Percentiles rank a stretch among this genome's conserved stretches.
Evolutionary conservation across 2,888 invertebrate species (phyloP).

Genomic region (Tromatobia lineatoria): DNA sequence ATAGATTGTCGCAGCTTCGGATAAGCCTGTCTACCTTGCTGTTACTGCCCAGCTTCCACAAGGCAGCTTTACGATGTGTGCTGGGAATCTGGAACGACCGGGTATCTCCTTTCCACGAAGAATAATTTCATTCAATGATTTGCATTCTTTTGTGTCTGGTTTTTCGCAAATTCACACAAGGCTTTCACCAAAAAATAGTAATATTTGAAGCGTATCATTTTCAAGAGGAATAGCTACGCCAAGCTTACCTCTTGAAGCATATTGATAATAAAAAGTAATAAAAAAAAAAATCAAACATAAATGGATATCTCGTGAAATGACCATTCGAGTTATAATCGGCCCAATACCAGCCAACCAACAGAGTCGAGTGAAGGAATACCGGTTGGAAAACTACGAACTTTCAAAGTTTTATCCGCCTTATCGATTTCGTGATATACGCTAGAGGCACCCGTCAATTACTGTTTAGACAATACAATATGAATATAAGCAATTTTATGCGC

Average conservation of each 20-base stretch:
- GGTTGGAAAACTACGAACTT: too few species aligned
- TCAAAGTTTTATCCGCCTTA: too few species aligned
- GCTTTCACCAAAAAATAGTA: background rate
- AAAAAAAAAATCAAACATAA: too few species aligned
- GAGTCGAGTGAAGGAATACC: too few species aligned
- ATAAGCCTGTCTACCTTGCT: slow-evolving; percentile 73
- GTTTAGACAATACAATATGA: too few species aligned
- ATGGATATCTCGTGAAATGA: too few species aligned
- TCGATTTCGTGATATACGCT: too few species aligned
- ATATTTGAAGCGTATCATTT: background rate
- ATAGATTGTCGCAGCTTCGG: slow-evolving; percentile 76
- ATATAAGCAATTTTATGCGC: too few species aligned
- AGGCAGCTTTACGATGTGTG: slow-evolving; percentile 52
- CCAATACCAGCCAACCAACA: too few species aligned
- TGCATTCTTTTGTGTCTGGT: slow-evolving; percentile 3
- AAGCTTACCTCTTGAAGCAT: background rate
- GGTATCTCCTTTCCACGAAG: slow-evolving; percentile 16
- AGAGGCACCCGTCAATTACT: too few species aligned
- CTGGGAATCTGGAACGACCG: slow-evolving; percentile 42
- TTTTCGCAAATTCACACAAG: background rate
- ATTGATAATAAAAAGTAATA: too few species aligned
- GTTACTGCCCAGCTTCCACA: slow-evolving; percentile 4
- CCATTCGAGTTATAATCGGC: too few species aligned
- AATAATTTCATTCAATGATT: slow-evolving; percentile 10
- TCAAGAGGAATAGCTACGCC: background rate